Conservation (phyloP, 2,888 invertebrate species). For the Macrosiphum euphorbiae region DNA sequence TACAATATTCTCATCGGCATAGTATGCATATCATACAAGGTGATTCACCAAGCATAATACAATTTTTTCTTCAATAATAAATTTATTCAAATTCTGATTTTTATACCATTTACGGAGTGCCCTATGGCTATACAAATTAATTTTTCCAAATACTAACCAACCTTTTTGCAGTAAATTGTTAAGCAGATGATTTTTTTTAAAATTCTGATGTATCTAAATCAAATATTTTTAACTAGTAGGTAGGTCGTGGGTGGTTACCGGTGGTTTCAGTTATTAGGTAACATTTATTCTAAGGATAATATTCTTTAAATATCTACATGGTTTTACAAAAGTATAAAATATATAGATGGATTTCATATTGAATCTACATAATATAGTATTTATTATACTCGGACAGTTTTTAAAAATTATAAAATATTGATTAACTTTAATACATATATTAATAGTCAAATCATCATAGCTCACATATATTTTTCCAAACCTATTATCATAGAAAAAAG, state of each 20-base stretch:
- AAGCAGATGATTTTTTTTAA: neutral
- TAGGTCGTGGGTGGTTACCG: neutral
- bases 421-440: neutral
- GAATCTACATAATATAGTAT: neutral
- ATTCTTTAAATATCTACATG: neutral
- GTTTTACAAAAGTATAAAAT: neutral
- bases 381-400: neutral
- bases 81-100: neutral
- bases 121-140: neutral
- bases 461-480: neutral
- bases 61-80: neutral
- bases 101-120: neutral
- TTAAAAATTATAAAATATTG: neutral
- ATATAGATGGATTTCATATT: neutral
- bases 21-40: neutral
- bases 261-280: neutral
- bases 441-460: neutral
- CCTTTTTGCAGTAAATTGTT: neutral
- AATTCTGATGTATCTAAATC: neutral
- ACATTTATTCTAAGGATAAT: neutral
- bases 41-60: neutral
- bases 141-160: neutral
- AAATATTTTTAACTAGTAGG: neutral
- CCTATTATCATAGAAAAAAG: neutral
- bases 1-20: neutral